phyloP scores from a whole-genome alignment of 1,140 invertebrate genomes.

The Odontomachus brunneus region DNA sequence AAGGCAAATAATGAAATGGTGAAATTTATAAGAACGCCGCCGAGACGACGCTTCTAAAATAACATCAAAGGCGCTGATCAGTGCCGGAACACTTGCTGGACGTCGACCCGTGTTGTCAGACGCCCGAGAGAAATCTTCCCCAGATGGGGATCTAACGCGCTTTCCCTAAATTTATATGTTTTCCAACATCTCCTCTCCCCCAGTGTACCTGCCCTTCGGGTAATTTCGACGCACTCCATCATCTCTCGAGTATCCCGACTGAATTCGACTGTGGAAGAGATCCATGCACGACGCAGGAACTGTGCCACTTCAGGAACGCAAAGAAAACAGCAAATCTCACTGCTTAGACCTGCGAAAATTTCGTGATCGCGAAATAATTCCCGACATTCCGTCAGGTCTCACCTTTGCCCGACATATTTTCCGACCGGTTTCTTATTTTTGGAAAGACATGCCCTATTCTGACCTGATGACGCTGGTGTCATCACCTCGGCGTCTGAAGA shows the following conservation, averaged over 20 bases:
- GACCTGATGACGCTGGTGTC: neutral
- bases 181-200: neutral
- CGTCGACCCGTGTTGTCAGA: neutral
- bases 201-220: too few species aligned
- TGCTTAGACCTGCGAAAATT: too few species aligned
- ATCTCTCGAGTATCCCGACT: too few species aligned
- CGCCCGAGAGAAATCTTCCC: neutral
- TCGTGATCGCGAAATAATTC: too few species aligned
- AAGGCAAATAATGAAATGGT: conserved; percentile 15
- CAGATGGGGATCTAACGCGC: neutral
- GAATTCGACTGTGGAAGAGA: too few species aligned
- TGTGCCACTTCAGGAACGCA: too few species aligned
- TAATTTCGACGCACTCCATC: too few species aligned
- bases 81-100: conserved; percentile 9
- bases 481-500: neutral
- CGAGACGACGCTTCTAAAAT: conserved; percentile 43
- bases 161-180: neutral
- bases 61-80: conserved; percentile 41
- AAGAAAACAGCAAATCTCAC: too few species aligned
- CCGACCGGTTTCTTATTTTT: neutral
- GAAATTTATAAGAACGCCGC: conserved; percentile 38
- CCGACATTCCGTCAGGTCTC: too few species aligned
- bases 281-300: too few species aligned
- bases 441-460: neutral
- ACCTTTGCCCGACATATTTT: too few species aligned